Evolutionary conservation across 1,140 invertebrate genomes (phyloP), one percentile per base, ranked within the genome.

Genomic region (Lethrus apterus): DNA sequence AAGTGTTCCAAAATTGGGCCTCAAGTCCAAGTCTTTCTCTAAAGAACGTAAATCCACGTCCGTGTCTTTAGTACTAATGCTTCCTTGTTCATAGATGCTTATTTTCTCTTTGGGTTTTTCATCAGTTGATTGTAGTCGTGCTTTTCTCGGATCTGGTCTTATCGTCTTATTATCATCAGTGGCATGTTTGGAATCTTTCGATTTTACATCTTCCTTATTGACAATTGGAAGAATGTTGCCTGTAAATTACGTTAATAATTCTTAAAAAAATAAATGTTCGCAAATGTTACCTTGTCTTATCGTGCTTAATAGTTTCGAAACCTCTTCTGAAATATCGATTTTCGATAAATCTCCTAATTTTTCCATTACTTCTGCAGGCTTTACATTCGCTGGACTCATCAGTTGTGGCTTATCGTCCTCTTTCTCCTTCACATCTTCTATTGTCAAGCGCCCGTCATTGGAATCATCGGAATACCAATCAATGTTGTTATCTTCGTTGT

Each of bases 381-480:
- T 57, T 10, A 65, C 61, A 10, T 57, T 47, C 20, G 62, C 57
- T 20, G 66, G 65, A 30, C 65, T 52, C 44, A 67, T 30, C 63
- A 7, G 11, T 9, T 24, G 34, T 11, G 7, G 17, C 2, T 9
- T 23, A 44, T 50, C 26, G 24, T 50, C 49, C 14, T 59, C 51
- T 35, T 50, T 59, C 8, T 57, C 46, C 19, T 50, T 50, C 9
- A 44, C 13, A 41, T 65, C 60, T 24, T 65, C 58, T 24, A 61
- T 60, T 1, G 56, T 65, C 21, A 63, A 47, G 5, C 57, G 54
- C 24, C 62, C 59, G 18, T 59, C 57, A 30, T 84, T 81, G 49
- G 84, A 81, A 38, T 87, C 83, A 54, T 82, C 83, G 0, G 82
- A 85, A 60, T 86, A 86, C 83, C 84, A 86, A 58, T 84, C 79